Base-by-base conservation (phyloP, 2,113 vertebrate genomes). In the Syngnathus floridae region DNA sequence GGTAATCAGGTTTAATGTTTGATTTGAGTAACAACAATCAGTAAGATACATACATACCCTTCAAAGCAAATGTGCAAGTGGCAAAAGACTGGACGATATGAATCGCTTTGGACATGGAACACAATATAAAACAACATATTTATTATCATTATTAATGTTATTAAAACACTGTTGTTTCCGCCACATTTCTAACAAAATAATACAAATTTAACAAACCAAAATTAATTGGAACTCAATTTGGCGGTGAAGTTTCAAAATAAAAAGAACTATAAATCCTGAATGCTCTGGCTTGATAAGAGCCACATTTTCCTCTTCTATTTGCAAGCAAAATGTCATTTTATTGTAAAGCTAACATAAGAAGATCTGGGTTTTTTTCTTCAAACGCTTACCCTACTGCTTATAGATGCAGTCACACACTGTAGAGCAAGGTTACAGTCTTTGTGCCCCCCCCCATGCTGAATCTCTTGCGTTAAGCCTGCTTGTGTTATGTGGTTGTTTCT, bases 401-500 rank as follows among this genome's bases (percentile, higher is more conserved):
- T 60, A 19, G 4, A 76, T 68, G 65, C 64, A 40, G 56, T 75
- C 66, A 79, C 72, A 81, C 72, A 72, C 62, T 3, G 37, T 43
- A 49, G 71, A 72, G 69, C 55, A 68, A 73, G 69, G 64, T 62
- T 64, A 61, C 64, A 58, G 69, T 59, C 61, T 57, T 10, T 35
- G 41, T 74, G 51, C 58, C 70, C 35, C 69, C 75, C 56, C 73
- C 71, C 49, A 64, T 56, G 57, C 64, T 43, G 60, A 67, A 73
- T 65, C 73, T 80, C 67, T 78, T 76, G 67, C 71, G 41, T 79
- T 80, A 68, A 76, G 73, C 64, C 67, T 76, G 63, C 52, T 46
- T 60, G 70, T 80, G 75, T 84, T 85, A 60, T 71, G 73, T 62
- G 77, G 62, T 71, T 71, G 76, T 77, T 80, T 77, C 48, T 61